Evolutionary conservation across 2,797 vertebrate species (phyloP).

Genomic region (Ctenopoma multispine): DNA sequence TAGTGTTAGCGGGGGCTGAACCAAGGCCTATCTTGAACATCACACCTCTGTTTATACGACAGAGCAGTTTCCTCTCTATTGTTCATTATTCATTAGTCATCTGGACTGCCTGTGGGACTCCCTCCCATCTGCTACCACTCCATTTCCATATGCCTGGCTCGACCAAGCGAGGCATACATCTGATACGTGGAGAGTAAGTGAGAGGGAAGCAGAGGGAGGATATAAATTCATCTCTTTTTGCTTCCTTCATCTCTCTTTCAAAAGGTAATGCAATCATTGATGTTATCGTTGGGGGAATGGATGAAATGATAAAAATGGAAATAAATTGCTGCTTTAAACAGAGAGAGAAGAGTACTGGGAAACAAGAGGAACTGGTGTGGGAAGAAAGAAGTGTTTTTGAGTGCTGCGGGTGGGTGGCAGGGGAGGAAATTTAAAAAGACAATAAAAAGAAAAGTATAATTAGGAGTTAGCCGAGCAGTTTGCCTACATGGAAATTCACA

Average conservation of each 20-base stretch:
- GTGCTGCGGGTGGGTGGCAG: slow-evolving; percentile 50
- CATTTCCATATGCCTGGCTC: slow-evolving; percentile 70
- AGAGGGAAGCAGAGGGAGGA: slow-evolving; percentile 25
- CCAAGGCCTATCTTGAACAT: slow-evolving; percentile 59
- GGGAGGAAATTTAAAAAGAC: slow-evolving; percentile 39
- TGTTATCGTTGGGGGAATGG: slow-evolving; percentile 60
- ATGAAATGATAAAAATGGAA: slow-evolving; percentile 70
- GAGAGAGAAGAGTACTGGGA: slow-evolving; percentile 38
- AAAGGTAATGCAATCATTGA: slow-evolving; percentile 69
- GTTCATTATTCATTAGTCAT: slow-evolving; percentile 79
- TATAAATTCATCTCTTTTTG: slow-evolving; percentile 41
- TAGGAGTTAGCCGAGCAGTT: slow-evolving; percentile 38
- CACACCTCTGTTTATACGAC: slow-evolving; percentile 68
- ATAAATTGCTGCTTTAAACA: slow-evolving; percentile 61
- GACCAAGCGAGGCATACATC: slow-evolving; percentile 54
- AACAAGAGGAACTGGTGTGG: slow-evolving; percentile 46
- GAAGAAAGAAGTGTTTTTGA: slow-evolving; percentile 46
- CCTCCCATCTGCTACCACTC: slow-evolving; percentile 70
- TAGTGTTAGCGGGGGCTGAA: slow-evolving; percentile 59
- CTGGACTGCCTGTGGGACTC: slow-evolving; percentile 67
- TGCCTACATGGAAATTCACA: slow-evolving; percentile 53
- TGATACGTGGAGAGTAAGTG: slow-evolving; percentile 53
- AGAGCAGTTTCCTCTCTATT: slow-evolving; percentile 70
- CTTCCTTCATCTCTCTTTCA: slow-evolving; percentile 65
- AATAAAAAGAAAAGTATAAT: slow-evolving; percentile 50